phyloP scores from a whole-genome alignment of 2,113 vertebrate species.

The Paralichthys olivaceus region DNA sequence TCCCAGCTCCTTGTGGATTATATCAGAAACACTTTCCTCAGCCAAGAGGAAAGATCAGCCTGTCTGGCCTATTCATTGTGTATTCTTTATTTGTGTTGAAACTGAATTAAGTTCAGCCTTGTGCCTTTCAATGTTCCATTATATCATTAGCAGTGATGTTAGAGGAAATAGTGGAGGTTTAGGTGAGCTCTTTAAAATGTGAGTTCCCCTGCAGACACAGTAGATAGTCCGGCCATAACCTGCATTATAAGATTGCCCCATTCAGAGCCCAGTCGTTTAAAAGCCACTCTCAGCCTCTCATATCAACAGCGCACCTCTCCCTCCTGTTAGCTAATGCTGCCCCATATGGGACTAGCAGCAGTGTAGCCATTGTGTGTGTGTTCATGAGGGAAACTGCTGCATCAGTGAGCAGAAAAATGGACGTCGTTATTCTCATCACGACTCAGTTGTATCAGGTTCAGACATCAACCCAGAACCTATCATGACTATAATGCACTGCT shows the following conservation, averaged over 20 bases:
- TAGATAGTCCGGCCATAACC: conserved; percentile 23
- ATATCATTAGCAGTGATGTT: neutral
- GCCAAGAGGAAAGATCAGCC: conserved; percentile 53
- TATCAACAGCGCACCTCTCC: conserved; percentile 24
- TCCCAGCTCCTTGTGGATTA: conserved; percentile 64
- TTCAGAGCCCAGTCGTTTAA: conserved; percentile 26
- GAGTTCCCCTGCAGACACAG: conserved; percentile 6
- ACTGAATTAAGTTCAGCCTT: neutral
- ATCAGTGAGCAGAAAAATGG: conserved; percentile 44
- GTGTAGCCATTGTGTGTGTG: conserved; percentile 1
- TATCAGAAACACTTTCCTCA: conserved; percentile 12
- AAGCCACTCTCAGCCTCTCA: conserved; percentile 44
- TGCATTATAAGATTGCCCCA: conserved; percentile 39
- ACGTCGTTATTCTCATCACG: conserved; percentile 15
- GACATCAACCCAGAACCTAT: neutral
- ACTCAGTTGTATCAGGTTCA: neutral
- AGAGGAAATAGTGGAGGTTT: neutral
- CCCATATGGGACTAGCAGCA: conserved; percentile 22
- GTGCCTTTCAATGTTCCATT: neutral
- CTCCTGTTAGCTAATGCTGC: conserved; percentile 32
- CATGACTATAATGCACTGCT: neutral
- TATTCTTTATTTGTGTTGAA: neutral
- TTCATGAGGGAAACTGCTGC: conserved; percentile 31
- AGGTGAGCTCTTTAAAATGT: neutral
- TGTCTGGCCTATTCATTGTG: conserved; percentile 21